A percentile compares a stretch with the other conserved stretches of the same genome.
phyloP scores from a whole-genome alignment of 2,113 vertebrate species.

The Chionodraco myersi region DNA sequence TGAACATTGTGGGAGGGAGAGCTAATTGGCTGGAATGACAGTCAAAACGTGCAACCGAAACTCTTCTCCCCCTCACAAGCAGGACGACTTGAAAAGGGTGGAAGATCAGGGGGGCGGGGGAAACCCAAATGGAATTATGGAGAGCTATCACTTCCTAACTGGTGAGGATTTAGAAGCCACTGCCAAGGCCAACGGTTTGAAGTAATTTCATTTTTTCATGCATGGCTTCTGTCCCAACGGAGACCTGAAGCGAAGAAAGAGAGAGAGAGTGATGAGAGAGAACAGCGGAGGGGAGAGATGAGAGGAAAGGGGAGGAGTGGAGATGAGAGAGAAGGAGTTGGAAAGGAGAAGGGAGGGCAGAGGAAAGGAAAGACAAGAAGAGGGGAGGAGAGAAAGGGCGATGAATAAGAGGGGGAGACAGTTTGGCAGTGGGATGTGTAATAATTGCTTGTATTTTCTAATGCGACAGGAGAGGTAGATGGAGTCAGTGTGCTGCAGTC shows the following conservation, averaged over 20 bases:
- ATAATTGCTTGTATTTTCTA: constrained; percentile 65
- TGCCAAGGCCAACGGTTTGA: constrained; percentile 74
- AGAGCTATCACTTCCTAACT: constrained; percentile 77
- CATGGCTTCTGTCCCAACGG: constrained; percentile 74
- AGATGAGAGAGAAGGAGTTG: constrained; percentile 25
- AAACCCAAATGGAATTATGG: constrained; percentile 76
- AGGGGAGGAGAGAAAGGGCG: constrained; percentile 34
- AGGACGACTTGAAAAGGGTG: constrained; percentile 55
- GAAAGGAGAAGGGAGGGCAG: constrained; percentile 15
- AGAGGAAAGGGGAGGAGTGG: constrained; percentile 39
- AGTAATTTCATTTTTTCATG: constrained; percentile 81
- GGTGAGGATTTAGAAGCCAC: constrained; percentile 75
- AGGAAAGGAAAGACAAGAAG: constrained; percentile 29
- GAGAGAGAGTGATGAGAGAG: constrained; percentile 30
- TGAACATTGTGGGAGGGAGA: constrained; percentile 60
- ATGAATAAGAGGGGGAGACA: constrained; percentile 23
- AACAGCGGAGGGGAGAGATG: constrained; percentile 33
- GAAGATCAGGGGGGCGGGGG: constrained; percentile 64
- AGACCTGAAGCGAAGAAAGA: constrained; percentile 62
- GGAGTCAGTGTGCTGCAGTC: constrained; percentile 19
- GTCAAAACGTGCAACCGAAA: constrained; percentile 52
- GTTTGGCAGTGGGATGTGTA: constrained; percentile 51
- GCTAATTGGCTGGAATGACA: constrained; percentile 70
- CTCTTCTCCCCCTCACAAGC: constrained; percentile 26
- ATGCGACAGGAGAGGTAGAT: constrained; percentile 44